Percentiles rank a stretch among this genome's conserved stretches.
phyloP scores from a whole-genome alignment of 1,140 invertebrate species.

The Rhizoglyphus robini region DNA sequence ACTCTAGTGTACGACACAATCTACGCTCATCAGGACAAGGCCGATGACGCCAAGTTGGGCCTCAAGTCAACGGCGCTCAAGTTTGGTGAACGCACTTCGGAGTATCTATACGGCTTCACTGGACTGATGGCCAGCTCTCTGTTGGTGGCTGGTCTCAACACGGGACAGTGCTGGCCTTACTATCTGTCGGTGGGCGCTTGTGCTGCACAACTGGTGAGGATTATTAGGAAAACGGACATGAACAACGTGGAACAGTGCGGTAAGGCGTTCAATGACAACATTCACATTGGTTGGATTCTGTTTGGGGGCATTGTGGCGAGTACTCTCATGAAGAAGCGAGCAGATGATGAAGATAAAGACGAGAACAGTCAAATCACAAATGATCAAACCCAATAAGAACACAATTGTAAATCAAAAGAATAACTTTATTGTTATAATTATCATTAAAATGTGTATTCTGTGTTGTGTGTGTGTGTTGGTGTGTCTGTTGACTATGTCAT shows the following conservation, averaged over 20 bases:
- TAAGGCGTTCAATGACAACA: conserved; percentile 77
- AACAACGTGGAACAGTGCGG: conserved; percentile 70
- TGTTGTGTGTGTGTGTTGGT: no score
- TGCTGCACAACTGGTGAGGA: conserved; percentile 9
- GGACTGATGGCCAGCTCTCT: conserved; percentile 52
- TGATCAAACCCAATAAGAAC: no score
- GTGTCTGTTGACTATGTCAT: no score
- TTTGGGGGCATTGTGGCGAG: conserved; percentile 59
- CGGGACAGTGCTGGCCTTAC: conserved; percentile 68
- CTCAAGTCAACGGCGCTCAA: conserved; percentile 87
- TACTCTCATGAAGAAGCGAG: no score
- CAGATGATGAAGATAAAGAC: no score
- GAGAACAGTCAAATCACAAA: no score
- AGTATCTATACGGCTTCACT: conserved; percentile 61
- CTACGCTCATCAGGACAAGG: conserved; percentile 92
- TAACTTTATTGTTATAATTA: no score
- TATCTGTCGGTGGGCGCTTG: conserved; percentile 46
- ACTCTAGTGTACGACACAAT: conserved; percentile 95
- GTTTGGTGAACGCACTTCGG: conserved; percentile 69
- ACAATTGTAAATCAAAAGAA: no score
- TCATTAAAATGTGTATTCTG: no score
- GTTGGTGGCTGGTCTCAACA: conserved; percentile 45
- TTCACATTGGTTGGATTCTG: conserved; percentile 68
- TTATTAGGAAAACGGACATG: conserved; percentile 61
- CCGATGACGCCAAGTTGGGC: conserved; percentile 70